Evolutionary conservation across 2,888 invertebrate species (phyloP).

Genomic region (Brachypalpus laphriformis): DNA sequence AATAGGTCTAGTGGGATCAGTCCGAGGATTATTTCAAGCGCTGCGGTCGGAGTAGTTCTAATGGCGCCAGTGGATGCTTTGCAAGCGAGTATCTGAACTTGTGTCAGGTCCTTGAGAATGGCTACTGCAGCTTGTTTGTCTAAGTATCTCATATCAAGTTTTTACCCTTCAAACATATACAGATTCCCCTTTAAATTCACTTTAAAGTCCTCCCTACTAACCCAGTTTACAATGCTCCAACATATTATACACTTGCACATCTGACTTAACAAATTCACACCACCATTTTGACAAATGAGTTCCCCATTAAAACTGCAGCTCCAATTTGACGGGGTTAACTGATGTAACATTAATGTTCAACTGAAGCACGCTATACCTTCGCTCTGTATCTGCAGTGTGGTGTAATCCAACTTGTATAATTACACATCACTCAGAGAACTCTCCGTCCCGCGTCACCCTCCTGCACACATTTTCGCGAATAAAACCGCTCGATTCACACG

Average conservation of each 20-base stretch:
- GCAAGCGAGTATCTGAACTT: too few species aligned
- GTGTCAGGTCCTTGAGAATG: too few species aligned
- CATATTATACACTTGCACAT: neutral
- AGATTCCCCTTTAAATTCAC: too few species aligned
- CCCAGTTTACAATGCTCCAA: too few species aligned
- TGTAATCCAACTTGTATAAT: neutral
- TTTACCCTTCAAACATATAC: too few species aligned
- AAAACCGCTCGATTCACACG: constrained; percentile 16
- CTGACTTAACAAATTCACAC: neutral
- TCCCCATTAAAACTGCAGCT: constrained; percentile 27
- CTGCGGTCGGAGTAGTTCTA: too few species aligned
- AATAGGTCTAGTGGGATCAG: too few species aligned
- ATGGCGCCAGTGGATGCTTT: too few species aligned
- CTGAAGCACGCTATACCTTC: constrained; percentile 12
- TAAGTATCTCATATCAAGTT: too few species aligned
- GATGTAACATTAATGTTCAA: constrained; percentile 2
- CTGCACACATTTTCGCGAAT: neutral
- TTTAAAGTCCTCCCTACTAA: neutral
- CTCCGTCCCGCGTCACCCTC: neutral
- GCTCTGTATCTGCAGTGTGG: neutral
- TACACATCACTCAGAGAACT: neutral
- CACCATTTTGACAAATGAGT: constrained; percentile 7
- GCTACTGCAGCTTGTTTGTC: too few species aligned
- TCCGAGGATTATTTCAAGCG: too few species aligned
- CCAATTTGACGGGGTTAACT: constrained; percentile 13